A percentile compares a stretch with the other conserved stretches of the same genome.
phyloP scores from a whole-genome alignment of 2,888 invertebrate genomes.

The Tachystola acroxantha region DNA sequence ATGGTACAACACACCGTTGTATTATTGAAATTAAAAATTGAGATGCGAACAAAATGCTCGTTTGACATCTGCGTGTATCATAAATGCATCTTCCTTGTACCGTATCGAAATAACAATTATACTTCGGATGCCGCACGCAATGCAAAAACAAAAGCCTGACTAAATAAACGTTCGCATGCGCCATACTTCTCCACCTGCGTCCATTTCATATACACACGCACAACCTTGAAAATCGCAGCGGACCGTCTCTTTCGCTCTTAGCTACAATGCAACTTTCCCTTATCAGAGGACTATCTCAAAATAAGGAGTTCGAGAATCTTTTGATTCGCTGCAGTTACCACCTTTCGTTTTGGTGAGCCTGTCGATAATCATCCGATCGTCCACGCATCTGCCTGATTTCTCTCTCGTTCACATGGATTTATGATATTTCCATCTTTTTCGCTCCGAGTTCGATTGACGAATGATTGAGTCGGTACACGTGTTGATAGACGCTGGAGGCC shows the following conservation, averaged over 20 bases:
- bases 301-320: conserved; percentile 28
- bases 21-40: too few species aligned
- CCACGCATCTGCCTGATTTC: conserved; percentile 35
- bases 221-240: conserved; percentile 37
- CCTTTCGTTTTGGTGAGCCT: conserved; percentile 53
- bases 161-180: conserved; percentile 52
- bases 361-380: conserved; percentile 47
- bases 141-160: conserved; percentile 47
- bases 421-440: conserved; percentile 54
- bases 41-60: neutral
- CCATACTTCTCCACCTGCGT: conserved; percentile 42
- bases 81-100: conserved; percentile 26
- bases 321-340: conserved; percentile 46
- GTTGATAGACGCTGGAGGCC: conserved; percentile 52
- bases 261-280: conserved; percentile 31
- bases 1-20: too few species aligned
- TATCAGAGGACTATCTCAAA: conserved; percentile 32
- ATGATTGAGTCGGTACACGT: conserved; percentile 53
- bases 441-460: conserved; percentile 57
- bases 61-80: conserved; percentile 1
- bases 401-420: conserved; percentile 39
- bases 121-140: conserved; percentile 41
- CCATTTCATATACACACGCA: conserved; percentile 18
- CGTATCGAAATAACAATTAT: conserved; percentile 59
- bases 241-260: conserved; percentile 46